Evolutionary conservation across 2,797 vertebrate genomes (phyloP).

Genomic region (Picus viridis): DNA sequence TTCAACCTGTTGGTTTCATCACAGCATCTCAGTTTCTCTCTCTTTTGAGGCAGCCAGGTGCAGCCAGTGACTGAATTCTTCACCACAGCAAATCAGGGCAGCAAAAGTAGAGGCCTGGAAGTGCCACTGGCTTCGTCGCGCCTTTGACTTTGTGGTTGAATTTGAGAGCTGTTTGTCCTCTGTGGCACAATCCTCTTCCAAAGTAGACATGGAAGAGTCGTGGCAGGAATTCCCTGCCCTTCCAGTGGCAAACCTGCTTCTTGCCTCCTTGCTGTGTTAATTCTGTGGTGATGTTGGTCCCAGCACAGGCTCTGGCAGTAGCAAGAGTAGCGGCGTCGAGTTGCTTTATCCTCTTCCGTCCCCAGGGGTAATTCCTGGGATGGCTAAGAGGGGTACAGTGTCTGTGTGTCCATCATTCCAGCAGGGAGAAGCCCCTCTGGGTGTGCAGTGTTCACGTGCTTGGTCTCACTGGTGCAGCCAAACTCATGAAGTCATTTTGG

Average conservation of each 20-base stretch:
- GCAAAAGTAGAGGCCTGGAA: neutral
- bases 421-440: neutral
- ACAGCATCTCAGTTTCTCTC: neutral
- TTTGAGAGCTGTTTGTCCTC: neutral
- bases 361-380: neutral
- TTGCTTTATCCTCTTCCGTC: neutral
- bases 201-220: neutral
- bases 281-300: neutral
- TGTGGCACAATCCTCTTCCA: neutral
- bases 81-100: neutral
- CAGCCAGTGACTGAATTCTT: neutral
- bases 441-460: neutral
- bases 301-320: neutral
- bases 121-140: accelerated
- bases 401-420: neutral
- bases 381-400: neutral
- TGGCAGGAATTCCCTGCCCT: neutral
- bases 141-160: neutral
- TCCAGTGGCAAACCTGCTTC: neutral
- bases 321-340: neutral
- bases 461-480: neutral
- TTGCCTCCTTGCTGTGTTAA: constrained; percentile 5
- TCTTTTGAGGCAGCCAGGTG: neutral
- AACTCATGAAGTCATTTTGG: neutral
- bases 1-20: neutral